A percentile compares a stretch with the other conserved stretches of the same genome.
phyloP scores from a whole-genome alignment of 2,113 vertebrate species.

The Brachionichthys hirsutus region DNA sequence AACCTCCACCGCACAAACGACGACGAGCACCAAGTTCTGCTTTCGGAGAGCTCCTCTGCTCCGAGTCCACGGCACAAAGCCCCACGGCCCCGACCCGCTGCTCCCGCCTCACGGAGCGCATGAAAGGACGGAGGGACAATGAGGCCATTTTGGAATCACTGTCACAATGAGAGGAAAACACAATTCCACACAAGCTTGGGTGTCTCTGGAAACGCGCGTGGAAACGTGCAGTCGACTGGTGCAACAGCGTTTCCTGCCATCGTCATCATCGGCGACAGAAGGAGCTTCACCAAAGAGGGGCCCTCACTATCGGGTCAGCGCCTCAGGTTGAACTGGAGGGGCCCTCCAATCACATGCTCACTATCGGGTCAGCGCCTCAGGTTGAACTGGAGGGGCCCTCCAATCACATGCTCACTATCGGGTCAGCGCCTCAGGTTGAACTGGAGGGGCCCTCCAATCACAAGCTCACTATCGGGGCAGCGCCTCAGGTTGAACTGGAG shows the following conservation, averaged over 20 bases:
- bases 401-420: no score
- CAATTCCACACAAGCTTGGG: constrained; percentile 60
- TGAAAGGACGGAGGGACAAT: constrained; percentile 75
- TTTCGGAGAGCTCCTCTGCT: constrained; percentile 48
- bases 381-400: no score
- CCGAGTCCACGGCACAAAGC: constrained; percentile 50
- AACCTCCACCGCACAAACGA: constrained; percentile 33
- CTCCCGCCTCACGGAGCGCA: constrained; percentile 67
- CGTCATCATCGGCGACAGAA: constrained; percentile 38
- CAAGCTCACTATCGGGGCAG: no score
- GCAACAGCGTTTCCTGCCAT: constrained; percentile 55
- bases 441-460: no score
- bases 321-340: no score
- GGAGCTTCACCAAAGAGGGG: constrained; percentile 38
- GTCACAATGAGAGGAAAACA: constrained; percentile 78
- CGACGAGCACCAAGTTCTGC: constrained; percentile 16
- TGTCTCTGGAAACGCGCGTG: constrained; percentile 66
- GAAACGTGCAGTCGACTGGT: constrained; percentile 48
- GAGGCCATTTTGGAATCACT: constrained; percentile 64
- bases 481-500: no score
- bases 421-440: no score
- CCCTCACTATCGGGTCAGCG: no score
- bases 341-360: no score
- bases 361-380: no score
- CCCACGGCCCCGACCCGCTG: constrained; percentile 71